phyloP scores from a whole-genome alignment of 2,113 vertebrate genomes.

The Sarotherodon lohbergeri region DNA sequence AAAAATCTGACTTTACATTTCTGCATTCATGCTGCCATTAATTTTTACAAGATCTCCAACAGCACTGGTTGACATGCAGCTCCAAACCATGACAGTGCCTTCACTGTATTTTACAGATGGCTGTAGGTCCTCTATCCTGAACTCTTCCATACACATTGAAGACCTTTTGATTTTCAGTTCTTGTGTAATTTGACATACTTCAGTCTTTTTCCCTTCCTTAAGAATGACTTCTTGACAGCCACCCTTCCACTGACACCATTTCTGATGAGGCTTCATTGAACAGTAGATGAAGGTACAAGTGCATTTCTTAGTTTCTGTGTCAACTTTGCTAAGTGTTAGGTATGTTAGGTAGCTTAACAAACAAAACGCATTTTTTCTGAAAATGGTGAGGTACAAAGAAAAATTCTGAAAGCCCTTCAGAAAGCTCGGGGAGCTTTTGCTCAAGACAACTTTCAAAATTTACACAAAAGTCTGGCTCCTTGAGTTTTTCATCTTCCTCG shows the following conservation, averaged over 20 bases:
- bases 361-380: neutral
- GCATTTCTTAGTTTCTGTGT: neutral
- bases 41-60: neutral
- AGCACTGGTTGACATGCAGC: neutral
- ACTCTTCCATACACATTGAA: neutral
- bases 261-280: neutral
- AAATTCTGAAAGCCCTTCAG: neutral
- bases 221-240: neutral
- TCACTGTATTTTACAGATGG: neutral
- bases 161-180: neutral
- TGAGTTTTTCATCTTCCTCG: neutral
- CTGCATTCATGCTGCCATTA: neutral
- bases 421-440: neutral
- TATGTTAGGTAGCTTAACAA: neutral
- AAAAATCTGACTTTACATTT: neutral
- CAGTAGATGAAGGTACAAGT: neutral
- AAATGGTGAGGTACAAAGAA: neutral
- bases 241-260: neutral
- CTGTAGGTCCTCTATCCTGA: neutral
- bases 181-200: neutral
- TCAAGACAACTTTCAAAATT: neutral
- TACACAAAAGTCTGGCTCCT: neutral
- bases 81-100: neutral
- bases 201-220: neutral
- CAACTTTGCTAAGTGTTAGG: neutral